Base-by-base conservation (phyloP, 2,888 invertebrate genomes). In the Mellilla xanthometata region DNA sequence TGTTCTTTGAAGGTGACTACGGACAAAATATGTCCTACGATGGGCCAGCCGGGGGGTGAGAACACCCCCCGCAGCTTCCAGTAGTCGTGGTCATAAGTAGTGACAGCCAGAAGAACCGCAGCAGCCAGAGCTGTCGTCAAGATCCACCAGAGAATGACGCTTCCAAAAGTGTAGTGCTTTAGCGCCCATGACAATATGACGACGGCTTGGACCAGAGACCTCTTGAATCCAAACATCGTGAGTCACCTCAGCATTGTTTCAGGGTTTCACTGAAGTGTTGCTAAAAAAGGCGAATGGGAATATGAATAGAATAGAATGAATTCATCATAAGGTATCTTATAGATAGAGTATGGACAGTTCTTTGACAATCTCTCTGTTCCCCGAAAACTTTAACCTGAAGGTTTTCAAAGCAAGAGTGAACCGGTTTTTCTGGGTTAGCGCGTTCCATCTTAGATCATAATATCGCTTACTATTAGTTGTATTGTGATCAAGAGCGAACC, bases 151-250 rank as follows among this genome's bases (percentile, higher is more conserved):
- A 87, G 47, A 1, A 75, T 36, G 15, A 58, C 50, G 42, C 50
- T 68, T 3, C 66, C 75, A 49, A 83, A 80, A 9, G 82, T 79
- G 55, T 69, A 84, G 54, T 76, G 65, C 60, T 78, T 69, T 34
- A 79, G 51, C 5, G 67, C 62, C 76, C 78, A 85, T 10, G 67
- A 45, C 12, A 81, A 49, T 2, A 76, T 46, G 29, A 86, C 50
- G 23, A 80, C 68, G 3, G 65, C 43, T 56, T 72, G 72, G 6
- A 75, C 57, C 41, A 68, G 62, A 10, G 75, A 73, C 36, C 68
- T 65, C 61, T 81, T 85, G 62, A 87, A 84, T n/a, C 85, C 82
- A 15, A 85, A 72, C 88, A 88, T 89, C 63, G 75, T 81, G 60
- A 11, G 52, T 62, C 49, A 71, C 48, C 39, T 55, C 39, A 44